A percentile compares a stretch with the other conserved stretches of the same genome.
Evolutionary conservation across 35 echinoderm and acorn worm genomes (phyloP).

Genomic region (Diadema setosum): DNA sequence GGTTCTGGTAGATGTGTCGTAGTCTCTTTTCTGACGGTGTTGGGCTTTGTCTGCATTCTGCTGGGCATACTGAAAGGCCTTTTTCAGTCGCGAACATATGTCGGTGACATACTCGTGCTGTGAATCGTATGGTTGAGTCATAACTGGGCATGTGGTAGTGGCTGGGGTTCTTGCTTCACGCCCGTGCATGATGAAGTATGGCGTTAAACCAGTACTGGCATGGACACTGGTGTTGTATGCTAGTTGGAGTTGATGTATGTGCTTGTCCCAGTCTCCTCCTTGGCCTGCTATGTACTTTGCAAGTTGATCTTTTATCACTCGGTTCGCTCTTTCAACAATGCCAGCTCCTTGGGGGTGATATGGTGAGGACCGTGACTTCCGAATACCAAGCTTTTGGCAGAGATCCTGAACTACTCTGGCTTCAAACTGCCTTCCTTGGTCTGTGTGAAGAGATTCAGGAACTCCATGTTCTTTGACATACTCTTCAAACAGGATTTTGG

Average conservation of each 20-base stretch:
- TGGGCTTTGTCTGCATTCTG: background rate
- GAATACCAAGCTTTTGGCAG: background rate
- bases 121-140: background rate
- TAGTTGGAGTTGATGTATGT: background rate
- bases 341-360: constrained; percentile 35
- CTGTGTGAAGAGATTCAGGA: background rate
- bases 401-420: background rate
- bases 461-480: constrained; percentile 29
- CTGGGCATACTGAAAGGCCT: background rate
- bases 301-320: background rate
- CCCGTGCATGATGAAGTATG: background rate
- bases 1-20: background rate
- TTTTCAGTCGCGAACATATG: background rate
- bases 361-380: constrained; percentile 6
- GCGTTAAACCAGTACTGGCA: background rate
- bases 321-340: background rate
- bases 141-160: background rate
- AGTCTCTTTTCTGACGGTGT: background rate
- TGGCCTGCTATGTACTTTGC: background rate
- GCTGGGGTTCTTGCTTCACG: background rate
- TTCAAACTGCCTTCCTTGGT: constrained; percentile 39
- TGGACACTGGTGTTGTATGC: background rate
- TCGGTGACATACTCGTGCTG: background rate
- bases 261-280: background rate
- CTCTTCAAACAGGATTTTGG: background rate